Base-by-base conservation (phyloP, 2,888 invertebrate species). In the Trichopoda pennipes region DNA sequence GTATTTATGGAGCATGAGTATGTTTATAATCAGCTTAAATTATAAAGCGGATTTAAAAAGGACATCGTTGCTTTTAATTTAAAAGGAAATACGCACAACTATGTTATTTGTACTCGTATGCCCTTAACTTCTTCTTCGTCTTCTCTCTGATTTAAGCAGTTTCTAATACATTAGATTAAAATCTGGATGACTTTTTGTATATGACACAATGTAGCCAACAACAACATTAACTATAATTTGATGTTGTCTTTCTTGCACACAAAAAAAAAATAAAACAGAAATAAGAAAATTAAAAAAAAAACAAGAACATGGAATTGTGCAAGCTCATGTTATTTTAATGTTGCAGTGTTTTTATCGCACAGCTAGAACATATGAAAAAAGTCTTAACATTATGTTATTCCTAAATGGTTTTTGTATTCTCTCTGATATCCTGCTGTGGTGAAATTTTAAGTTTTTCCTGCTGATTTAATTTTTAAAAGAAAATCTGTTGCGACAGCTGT, bases 401-500 rank as follows among this genome's bases (percentile, higher is more conserved):
- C 73, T 63, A 63, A 79, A 76, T 76, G 75, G 55, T 68, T 79
- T 79, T 82, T 68, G 58, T 76, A 56, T 79, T 73, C 55, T 10
- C 55, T 72, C 70, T 51, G 82, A 53, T 63, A 63, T 82, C 82
- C 82, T 76, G 82, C 82, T 82, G 82, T 82, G 82, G 82, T 82
- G 82, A 82, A 72, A 79, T 72, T 68, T 55, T 72, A 35, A 53
- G 35, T 64, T 69, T 72, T 58, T 61, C 19, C 28, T 68, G 17
- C 19, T 68, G 44, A 55, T 79, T 72, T 58, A 21, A 19, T 42
- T 64, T 58, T 56, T 55, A 6, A 32, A 74, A 75, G 61, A 32
- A 79, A 82, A 79, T 82, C 82, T 82, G 82, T 82, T 82, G 82
- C 82, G 82, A 82, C 82, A 82, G 82, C 82, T 82, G 82, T 79